Evolutionary conservation across 2,888 invertebrate species (phyloP).

Genomic region (Macrophya alboannulata): DNA sequence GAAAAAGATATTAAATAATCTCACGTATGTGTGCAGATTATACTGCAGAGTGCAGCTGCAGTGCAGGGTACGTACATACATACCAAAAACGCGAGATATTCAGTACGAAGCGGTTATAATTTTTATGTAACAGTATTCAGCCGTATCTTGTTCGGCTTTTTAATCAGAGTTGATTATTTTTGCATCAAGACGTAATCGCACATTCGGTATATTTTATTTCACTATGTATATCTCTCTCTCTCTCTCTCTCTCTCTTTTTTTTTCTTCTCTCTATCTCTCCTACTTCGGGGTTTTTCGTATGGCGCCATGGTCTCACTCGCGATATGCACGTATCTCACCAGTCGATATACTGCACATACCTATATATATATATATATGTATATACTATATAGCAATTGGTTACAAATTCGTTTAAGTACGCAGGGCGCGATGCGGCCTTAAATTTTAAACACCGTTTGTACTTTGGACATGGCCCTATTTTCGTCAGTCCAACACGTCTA

Average conservation of each 20-base stretch:
- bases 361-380: not conserved
- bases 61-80: too few relatives aligned
- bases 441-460: constrained; percentile 20
- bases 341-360: not conserved
- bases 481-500: not conserved
- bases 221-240: not conserved
- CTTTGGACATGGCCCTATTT: constrained; percentile 27
- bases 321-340: constrained; percentile 29
- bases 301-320: constrained; percentile 33
- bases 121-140: not conserved
- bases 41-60: too few relatives aligned
- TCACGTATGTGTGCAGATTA: not conserved
- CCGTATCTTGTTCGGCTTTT: not conserved
- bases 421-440: not conserved
- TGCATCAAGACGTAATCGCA: not conserved
- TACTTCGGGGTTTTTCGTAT: not conserved
- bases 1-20: not conserved
- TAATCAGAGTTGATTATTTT: constrained; percentile 2
- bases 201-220: not conserved
- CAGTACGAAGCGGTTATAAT: not conserved
- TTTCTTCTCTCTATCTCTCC: not conserved
- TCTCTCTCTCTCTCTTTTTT: too few relatives aligned
- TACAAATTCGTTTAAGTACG: constrained; percentile 10
- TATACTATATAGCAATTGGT: not conserved
- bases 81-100: not conserved